Evolutionary conservation across 1,140 invertebrate genomes (phyloP).

Genomic region (Hestina assimilis): DNA sequence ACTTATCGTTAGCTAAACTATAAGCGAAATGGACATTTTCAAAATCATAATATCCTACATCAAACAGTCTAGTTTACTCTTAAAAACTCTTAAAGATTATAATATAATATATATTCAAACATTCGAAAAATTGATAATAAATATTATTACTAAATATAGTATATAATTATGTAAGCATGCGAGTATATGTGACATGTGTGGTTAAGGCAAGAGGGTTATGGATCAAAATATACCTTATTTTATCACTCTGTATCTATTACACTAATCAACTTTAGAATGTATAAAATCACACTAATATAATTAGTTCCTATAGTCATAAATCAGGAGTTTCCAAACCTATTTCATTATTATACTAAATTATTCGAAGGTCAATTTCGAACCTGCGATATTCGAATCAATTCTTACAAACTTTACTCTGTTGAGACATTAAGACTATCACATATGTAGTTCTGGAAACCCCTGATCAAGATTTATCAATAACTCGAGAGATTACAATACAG

Average conservation of each 20-base stretch:
- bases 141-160: constrained; percentile 13
- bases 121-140: constrained; percentile 6
- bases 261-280: constrained; percentile 2
- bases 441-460: not conserved
- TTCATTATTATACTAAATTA: not conserved
- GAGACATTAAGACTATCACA: no score
- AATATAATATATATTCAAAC: not conserved
- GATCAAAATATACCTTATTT: constrained; percentile 12
- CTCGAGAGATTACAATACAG: no score
- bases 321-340: not conserved
- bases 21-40: not conserved
- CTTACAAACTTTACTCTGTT: no score
- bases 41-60: not conserved
- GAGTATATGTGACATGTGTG: constrained; percentile 49
- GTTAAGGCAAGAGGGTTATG: constrained; percentile 47
- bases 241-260: not conserved
- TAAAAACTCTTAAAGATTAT: constrained; percentile 14
- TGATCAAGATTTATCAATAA: not conserved
- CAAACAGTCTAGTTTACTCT: not conserved
- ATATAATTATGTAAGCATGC: constrained; percentile 39
- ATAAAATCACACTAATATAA: constrained; percentile 33
- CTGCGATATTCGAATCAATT: no score
- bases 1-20: constrained; percentile 5
- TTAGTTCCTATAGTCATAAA: constrained; percentile 6
- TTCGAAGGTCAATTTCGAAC: no score